A percentile compares a stretch with the other conserved stretches of the same genome.
Evolutionary conservation across 2,113 vertebrate species (phyloP).

Genomic region (Brachyhypopomus gauderio): DNA sequence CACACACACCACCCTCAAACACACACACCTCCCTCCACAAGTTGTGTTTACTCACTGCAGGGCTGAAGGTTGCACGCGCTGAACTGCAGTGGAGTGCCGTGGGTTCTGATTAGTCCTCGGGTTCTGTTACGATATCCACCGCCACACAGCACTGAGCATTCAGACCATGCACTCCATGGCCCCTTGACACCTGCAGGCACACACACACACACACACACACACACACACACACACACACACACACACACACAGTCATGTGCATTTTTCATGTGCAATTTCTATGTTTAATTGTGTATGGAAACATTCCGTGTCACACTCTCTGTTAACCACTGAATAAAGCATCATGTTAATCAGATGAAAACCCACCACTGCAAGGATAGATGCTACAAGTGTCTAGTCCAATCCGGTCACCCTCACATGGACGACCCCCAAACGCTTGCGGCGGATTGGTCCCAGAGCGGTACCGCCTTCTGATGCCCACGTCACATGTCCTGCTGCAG

Average conservation of each 20-base stretch:
- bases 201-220: slow-evolving; percentile 8
- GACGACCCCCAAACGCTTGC: slow-evolving; percentile 70
- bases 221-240: slow-evolving; percentile 10
- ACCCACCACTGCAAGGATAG: slow-evolving; percentile 77
- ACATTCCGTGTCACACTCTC: no score
- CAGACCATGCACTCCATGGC: slow-evolving; percentile 81
- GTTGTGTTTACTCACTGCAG: slow-evolving; percentile 75
- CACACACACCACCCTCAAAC: no score
- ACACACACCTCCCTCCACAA: neutral
- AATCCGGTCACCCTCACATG: slow-evolving; percentile 75
- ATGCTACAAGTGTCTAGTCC: slow-evolving; percentile 84
- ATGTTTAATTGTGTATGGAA: neutral
- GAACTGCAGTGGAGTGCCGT: slow-evolving; percentile 78
- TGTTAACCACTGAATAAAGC: no score
- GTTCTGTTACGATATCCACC: slow-evolving; percentile 83
- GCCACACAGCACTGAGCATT: slow-evolving; percentile 84
- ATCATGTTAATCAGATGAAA: neutral
- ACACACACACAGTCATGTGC: neutral
- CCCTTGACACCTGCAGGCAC: slow-evolving; percentile 61
- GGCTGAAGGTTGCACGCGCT: slow-evolving; percentile 81
- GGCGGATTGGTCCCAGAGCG: slow-evolving; percentile 75
- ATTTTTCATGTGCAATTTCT: no score
- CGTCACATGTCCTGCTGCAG: slow-evolving; percentile 83
- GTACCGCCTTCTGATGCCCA: slow-evolving; percentile 80
- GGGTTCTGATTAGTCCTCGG: slow-evolving; percentile 60